Evolutionary conservation across 2,797 vertebrate species (phyloP), one percentile per base, ranked within the genome.

Genomic region (Masticophis lateralis): DNA sequence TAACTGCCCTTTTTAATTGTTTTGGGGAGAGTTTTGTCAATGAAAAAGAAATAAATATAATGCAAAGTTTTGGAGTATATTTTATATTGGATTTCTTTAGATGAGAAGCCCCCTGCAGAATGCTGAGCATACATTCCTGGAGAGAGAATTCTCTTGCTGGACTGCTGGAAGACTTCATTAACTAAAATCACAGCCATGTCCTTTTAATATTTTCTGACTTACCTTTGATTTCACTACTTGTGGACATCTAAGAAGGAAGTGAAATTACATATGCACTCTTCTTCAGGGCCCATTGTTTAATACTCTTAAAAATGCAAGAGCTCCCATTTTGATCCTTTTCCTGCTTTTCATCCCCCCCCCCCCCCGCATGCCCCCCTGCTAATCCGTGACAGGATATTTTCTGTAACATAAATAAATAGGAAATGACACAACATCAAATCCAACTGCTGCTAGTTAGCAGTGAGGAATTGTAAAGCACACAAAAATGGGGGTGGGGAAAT

Each of bases 391-490:
- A 69, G n/a, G 92, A 18, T 91, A 94, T 74, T 94, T 95, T 91
- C 95, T 94, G 20, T 32, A 92, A 92, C 55, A 95, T 83, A 94
- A 94, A 95, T 88, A 95, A 93, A 94, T 37, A 22, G 74, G 91
- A 95, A 96, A 94, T 90, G 66, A 91, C 89, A 89, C 53, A 92
- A 53, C 66, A 92, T 88, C 66, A 90, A 83, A 83, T 79, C 87
- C 91, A 95, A 96, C 74, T 89, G 87, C 86, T 96, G 89, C 92
- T 94, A 93, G 95, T 91, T 94, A 91, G 74, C 94, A 88, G 74
- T 95, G 69, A 95, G 57, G 93, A 95, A 87, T 0, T 43, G 92
- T 92, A 94, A 56, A 79, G 91, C 55, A 94, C 93, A 94, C 96
- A 56, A 93, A 96, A 95, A 47, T 94, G 74, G 79, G 86, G 47